Evolutionary conservation across 1,140 invertebrate genomes (phyloP), one percentile per base, ranked within the genome.

Genomic region (Drosophila subpulchrella): DNA sequence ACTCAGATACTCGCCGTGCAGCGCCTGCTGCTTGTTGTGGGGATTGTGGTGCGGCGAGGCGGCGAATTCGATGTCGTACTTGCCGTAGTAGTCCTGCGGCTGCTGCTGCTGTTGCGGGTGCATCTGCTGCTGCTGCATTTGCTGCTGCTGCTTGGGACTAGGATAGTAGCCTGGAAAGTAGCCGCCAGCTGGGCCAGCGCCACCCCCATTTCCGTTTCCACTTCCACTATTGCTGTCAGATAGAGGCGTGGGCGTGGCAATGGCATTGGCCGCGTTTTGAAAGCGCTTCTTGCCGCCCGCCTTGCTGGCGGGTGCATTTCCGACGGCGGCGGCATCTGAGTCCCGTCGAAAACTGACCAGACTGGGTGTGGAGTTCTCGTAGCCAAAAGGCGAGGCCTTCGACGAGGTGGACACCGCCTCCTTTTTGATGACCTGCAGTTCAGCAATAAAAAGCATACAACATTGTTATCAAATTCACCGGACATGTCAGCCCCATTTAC

Each of bases 341-440:
- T 92, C 90, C 11, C 91, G 77, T 6, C 90, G 78, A 59, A 90
- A 92, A 50, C 74, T 86, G 48, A 73, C 85, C 63, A 80, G 71
- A 56, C 81, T 80, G 36, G 78, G 67, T 11, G 84, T 76, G 12
- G 86, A 72, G 27, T 60, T 73, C 24, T 92, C 90, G 32, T 91
- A 92, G 62, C 78, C 81, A 44, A 89, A 92, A 1, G 85, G 84
- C 20, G 90, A 90, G 30, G 78, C 81, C 54, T 91, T 91, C 6
- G 91, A 86, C 12, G 91, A 92, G 38, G 91, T 92, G 42, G 91
- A 91, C 12, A 92, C 90, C 11, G 90, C 81, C 68, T 92, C 91
- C 55, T 92, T 92, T 58, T 92, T 92, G 24, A 92, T 91, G 15
- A 92, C 72, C 91, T 92, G 20, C 4, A 4, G 15, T 0, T 6